Conservation (phyloP, 2,797 vertebrate species). For the Chrosomus eos region DNA sequence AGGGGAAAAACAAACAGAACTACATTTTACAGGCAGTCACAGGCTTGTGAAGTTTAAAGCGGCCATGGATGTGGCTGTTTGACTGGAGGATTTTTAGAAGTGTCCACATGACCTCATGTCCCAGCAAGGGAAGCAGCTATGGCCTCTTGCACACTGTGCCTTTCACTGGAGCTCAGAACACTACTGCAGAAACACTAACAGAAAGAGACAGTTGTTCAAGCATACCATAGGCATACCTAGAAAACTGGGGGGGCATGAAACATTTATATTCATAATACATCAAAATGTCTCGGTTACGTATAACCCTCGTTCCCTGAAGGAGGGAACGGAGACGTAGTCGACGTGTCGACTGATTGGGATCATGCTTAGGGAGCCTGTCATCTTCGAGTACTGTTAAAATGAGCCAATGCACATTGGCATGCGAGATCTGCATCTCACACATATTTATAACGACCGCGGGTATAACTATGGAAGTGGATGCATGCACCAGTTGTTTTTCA, state of each 20-base stretch:
- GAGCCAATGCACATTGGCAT: no score
- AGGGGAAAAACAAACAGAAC: neutral
- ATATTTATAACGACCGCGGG: no score
- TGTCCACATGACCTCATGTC: constrained; percentile 54
- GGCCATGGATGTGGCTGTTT: constrained; percentile 18
- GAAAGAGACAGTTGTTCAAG: constrained; percentile 31
- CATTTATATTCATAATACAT: neutral
- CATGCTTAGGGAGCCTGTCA: no score
- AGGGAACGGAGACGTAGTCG: no score
- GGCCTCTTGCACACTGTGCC: constrained; percentile 37
- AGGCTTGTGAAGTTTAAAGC: constrained; percentile 24
- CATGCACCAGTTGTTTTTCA: no score
- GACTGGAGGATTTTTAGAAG: constrained; percentile 51
- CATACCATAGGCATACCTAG: neutral
- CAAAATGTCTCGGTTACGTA: no score
- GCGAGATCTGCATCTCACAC: no score
- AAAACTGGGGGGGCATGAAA: neutral
- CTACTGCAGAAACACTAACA: neutral
- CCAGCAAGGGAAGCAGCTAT: constrained; percentile 32
- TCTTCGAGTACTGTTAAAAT: no score
- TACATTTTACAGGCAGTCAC: constrained; percentile 44
- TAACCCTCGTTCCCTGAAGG: no score
- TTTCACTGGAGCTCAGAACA: constrained; percentile 45
- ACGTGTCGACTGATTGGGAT: no score
- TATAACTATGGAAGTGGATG: no score